Conservation (phyloP, 1,140 invertebrate genomes). For the Lepidurus couesii region DNA sequence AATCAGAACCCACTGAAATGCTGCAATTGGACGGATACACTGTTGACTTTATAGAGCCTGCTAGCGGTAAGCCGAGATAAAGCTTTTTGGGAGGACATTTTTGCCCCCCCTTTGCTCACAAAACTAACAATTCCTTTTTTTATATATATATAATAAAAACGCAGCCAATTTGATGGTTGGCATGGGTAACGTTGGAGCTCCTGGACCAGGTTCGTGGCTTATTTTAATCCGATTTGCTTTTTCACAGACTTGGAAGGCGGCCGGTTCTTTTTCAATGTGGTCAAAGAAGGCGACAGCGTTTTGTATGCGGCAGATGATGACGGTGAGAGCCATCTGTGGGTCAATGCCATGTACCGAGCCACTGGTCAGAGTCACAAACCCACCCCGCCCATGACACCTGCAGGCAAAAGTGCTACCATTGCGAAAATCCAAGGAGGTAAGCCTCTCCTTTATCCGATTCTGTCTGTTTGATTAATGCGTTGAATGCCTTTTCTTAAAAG, state of each 20-base stretch:
- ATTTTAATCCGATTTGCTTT: background rate
- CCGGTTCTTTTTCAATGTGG: conserved; percentile 95
- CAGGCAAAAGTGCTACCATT: conserved; percentile 71
- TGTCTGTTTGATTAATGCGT: conserved; percentile 25
- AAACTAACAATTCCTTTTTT: conserved; percentile 12
- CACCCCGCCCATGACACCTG: conserved; percentile 77
- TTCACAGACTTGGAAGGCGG: conserved; percentile 71
- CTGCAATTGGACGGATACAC: conserved; percentile 99
- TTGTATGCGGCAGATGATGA: conserved; percentile 96
- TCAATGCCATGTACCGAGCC: conserved; percentile 96
- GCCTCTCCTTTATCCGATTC: conserved; percentile 22
- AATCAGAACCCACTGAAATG: conserved; percentile 98
- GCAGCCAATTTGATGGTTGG: conserved; percentile 83
- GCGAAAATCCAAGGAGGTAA: conserved; percentile 81
- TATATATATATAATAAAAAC: conserved; percentile 44
- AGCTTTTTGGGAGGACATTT: background rate
- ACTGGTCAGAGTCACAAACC: conserved; percentile 99
- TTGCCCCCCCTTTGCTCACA: conserved; percentile 27
- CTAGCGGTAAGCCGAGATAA: conserved; percentile 58
- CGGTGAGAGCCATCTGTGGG: conserved; percentile 97
- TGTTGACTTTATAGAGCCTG: conserved; percentile 96
- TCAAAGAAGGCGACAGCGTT: conserved; percentile 95
- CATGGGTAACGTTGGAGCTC: conserved; percentile 54
- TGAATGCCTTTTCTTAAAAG: conserved; percentile 46
- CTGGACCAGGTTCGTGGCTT: background rate